Percentiles rank a stretch among this genome's conserved stretches.
Conservation (phyloP, 2,888 invertebrate genomes). For the Operophtera brumata region DNA sequence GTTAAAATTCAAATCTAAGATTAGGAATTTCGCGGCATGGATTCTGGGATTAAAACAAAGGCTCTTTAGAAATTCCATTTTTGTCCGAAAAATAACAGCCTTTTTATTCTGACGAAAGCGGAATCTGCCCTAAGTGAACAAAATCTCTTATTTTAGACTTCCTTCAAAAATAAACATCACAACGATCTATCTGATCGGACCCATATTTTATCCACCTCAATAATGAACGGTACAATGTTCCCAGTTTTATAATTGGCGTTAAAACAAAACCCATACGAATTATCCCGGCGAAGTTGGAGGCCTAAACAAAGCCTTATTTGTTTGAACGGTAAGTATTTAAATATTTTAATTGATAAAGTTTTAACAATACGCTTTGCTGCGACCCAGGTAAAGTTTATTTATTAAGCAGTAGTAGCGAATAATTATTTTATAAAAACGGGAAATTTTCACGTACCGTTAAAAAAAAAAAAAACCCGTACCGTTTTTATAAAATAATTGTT, state of each 20-base stretch:
- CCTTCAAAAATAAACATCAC: neutral
- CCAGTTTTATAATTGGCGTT: constrained; percentile 22
- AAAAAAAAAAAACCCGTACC: too few relatives aligned
- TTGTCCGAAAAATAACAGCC: too few relatives aligned
- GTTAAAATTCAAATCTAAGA: too few relatives aligned
- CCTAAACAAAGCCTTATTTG: constrained; percentile 27
- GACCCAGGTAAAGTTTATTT: neutral
- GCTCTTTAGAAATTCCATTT: too few relatives aligned
- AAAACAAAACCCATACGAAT: constrained; percentile 19
- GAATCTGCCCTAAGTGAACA: too few relatives aligned
- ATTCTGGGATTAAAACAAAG: too few relatives aligned
- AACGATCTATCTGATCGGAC: neutral
- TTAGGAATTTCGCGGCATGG: too few relatives aligned
- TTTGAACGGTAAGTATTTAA: constrained; percentile 12
- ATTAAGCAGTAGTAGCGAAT: neutral
- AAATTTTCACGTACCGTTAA: too few relatives aligned
- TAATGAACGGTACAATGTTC: constrained; percentile 14
- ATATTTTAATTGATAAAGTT: constrained; percentile 24
- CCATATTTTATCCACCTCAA: neutral
- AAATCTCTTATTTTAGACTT: neutral
- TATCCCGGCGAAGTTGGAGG: constrained; percentile 17
- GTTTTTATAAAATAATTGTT: too few relatives aligned
- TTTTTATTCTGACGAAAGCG: too few relatives aligned
- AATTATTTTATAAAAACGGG: too few relatives aligned
- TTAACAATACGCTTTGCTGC: constrained; percentile 17